phyloP scores from a whole-genome alignment of 1,140 invertebrate species.

The Bombus waltoni region DNA sequence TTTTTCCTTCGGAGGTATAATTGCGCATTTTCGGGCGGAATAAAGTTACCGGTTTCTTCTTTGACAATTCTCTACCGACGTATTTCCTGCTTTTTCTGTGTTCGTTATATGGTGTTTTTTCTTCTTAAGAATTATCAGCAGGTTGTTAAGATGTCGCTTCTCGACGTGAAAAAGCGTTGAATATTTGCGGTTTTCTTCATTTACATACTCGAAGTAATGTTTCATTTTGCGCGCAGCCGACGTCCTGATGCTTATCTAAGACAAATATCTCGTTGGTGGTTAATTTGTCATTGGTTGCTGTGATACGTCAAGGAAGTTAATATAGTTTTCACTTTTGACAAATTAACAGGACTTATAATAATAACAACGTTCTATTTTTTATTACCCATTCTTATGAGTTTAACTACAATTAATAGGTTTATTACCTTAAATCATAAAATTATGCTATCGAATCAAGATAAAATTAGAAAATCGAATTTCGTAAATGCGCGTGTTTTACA shows the following conservation, averaged over 20 bases:
- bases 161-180: background rate
- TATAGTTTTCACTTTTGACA: background rate
- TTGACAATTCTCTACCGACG: background rate
- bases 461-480: too few species aligned
- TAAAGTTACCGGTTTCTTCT: background rate
- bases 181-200: background rate
- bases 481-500: too few species aligned
- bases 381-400: background rate
- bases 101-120: background rate
- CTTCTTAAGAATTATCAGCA: background rate
- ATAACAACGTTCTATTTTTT: too few species aligned
- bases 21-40: background rate
- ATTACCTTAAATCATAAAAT: too few species aligned
- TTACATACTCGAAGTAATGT: background rate
- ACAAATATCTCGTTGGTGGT: background rate
- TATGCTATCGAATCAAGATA: too few species aligned
- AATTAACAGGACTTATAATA: background rate
- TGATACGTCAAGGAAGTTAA: background rate
- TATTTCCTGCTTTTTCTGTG: too few species aligned
- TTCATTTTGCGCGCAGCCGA: background rate
- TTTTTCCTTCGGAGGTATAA: background rate
- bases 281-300: background rate
- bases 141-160: background rate
- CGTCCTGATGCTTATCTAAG: background rate
- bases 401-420: background rate